Conservation (phyloP, 2,797 vertebrate species). For the Epinephelus malabaricus region DNA sequence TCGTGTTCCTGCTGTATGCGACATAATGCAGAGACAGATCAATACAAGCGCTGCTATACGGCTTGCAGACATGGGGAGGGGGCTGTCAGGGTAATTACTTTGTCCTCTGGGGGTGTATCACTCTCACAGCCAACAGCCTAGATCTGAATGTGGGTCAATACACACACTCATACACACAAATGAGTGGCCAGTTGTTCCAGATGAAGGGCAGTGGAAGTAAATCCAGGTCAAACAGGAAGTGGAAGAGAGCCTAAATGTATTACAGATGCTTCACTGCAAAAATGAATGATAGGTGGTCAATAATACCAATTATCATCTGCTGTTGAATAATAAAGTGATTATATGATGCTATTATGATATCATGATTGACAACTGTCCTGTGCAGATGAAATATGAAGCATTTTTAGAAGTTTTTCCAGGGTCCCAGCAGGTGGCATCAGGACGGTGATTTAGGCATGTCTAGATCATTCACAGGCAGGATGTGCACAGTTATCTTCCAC, state of each 20-base stretch:
- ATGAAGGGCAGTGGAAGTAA: constrained; percentile 47
- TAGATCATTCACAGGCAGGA: not conserved
- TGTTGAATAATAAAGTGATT: not conserved
- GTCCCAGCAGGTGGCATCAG: not conserved
- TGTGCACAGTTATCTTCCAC: too few species aligned
- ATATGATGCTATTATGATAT: not conserved
- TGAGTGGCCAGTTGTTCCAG: constrained; percentile 49
- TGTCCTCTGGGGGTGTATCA: constrained; percentile 60
- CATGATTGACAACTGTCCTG: not conserved
- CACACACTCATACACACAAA: constrained; percentile 30
- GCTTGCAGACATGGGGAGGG: constrained; percentile 35
- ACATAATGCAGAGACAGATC: constrained; percentile 67
- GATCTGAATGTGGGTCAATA: constrained; percentile 75
- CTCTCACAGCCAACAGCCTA: constrained; percentile 57
- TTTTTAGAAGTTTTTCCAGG: not conserved
- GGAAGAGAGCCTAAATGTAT: constrained; percentile 14
- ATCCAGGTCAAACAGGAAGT: constrained; percentile 64
- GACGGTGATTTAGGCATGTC: not conserved
- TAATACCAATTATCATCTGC: not conserved
- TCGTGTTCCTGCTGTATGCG: constrained; percentile 34
- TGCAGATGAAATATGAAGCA: not conserved
- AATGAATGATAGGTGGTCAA: not conserved
- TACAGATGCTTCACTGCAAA: not conserved
- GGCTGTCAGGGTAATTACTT: constrained; percentile 65
- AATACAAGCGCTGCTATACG: constrained; percentile 50